Conservation (phyloP, 2,797 vertebrate genomes). For the Crax fasciolata region DNA sequence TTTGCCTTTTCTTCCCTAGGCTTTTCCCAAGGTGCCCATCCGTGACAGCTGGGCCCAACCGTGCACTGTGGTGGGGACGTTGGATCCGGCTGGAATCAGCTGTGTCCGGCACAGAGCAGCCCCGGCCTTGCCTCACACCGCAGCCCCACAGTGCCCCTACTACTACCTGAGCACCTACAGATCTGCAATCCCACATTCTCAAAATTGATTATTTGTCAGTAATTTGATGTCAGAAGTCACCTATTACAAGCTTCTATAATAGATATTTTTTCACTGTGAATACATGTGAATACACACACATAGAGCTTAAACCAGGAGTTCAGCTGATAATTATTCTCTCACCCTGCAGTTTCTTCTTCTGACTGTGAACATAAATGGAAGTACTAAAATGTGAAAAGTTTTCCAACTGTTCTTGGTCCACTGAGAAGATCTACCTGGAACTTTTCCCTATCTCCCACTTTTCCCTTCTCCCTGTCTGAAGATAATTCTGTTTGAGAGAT, state of each 20-base stretch:
- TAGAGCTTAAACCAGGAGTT: background rate
- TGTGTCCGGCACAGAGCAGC: accelerated
- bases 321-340: accelerated
- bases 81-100: accelerated
- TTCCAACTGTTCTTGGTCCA: background rate
- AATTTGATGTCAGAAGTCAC: background rate
- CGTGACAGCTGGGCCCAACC: background rate
- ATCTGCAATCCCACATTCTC: background rate
- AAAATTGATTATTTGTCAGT: background rate
- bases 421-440: background rate
- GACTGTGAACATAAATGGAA: background rate
- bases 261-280: background rate
- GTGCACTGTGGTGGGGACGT: accelerated
- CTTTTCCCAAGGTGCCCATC: background rate
- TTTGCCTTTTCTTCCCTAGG: background rate
- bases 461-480: background rate
- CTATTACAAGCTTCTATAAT: background rate
- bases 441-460: background rate
- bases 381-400: background rate
- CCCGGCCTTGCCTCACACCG: accelerated
- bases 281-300: accelerated
- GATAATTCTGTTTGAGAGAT: background rate
- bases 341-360: background rate
- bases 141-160: accelerated
- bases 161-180: background rate